Percentiles rank a stretch among this genome's conserved stretches.
phyloP scores from a whole-genome alignment of 2,113 vertebrate genomes.

The Prolemur simus region DNA sequence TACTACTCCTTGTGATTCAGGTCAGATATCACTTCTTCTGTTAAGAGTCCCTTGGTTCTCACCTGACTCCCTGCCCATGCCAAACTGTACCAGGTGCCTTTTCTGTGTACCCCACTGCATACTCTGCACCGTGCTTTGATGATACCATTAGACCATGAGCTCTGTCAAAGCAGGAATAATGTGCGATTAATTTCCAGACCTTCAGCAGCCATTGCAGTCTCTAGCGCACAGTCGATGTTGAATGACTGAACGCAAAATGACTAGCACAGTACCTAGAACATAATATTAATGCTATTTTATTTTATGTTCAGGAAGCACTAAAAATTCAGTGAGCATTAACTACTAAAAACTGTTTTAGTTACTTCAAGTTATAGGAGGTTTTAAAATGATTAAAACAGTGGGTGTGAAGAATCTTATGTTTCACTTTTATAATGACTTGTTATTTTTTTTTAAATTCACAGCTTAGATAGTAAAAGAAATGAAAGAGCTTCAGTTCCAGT shows the following conservation, averaged over 20 bases:
- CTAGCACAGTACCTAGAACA: background rate
- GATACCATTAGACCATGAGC: background rate
- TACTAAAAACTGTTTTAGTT: conserved; percentile 38
- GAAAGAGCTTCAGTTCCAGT: conserved; percentile 32
- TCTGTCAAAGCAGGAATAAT: conserved; percentile 3
- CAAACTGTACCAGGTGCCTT: background rate
- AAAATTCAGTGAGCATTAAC: conserved; percentile 48
- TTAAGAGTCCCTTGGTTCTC: background rate
- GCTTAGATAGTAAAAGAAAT: conserved; percentile 64
- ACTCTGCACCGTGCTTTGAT: background rate
- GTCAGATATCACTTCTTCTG: background rate
- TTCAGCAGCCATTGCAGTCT: background rate
- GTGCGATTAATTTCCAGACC: background rate
- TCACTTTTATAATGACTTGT: conserved; percentile 71
- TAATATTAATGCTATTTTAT: background rate
- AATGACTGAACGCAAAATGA: background rate
- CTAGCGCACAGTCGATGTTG: background rate
- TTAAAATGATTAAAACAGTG: conserved; percentile 68
- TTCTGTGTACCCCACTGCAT: background rate
- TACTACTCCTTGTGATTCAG: background rate
- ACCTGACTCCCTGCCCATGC: background rate
- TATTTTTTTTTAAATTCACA: conserved; percentile 72
- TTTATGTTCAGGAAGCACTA: conserved; percentile 34
- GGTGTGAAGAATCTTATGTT: conserved; percentile 61
- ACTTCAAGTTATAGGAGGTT: conserved; percentile 55